phyloP scores from a whole-genome alignment of 2,888 invertebrate genomes.

The Minunthozetes semirufus region DNA sequence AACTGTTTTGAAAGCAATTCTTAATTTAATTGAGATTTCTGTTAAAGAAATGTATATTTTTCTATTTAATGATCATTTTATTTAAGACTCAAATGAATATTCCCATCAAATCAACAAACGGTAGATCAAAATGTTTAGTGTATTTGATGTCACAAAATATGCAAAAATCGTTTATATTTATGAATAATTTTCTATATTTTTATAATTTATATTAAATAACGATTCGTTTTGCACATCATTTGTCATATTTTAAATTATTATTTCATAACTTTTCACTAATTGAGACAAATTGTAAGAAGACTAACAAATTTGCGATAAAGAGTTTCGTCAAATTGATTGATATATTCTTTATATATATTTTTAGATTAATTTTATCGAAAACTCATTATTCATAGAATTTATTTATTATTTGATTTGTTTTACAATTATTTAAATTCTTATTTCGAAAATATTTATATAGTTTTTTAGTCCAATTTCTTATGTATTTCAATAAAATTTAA shows the following conservation, averaged over 20 bases:
- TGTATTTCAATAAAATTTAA: not conserved
- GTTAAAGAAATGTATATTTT: not conserved
- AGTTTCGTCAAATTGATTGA: not conserved
- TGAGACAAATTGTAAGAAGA: not conserved
- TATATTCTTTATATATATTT: not conserved
- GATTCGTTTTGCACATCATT: not conserved
- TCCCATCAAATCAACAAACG: no score
- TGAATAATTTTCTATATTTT: conserved; percentile 13
- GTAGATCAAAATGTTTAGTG: no score
- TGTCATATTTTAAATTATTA: conserved; percentile 24
- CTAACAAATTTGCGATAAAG: conserved; percentile 13
- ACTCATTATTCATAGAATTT: not conserved
- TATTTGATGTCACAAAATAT: no score
- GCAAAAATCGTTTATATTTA: not conserved
- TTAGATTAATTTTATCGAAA: not conserved
- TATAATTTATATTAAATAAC: not conserved
- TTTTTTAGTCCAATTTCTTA: not conserved
- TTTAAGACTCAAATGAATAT: no score
- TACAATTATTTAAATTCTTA: not conserved
- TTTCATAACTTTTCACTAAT: conserved; percentile 19
- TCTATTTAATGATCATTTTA: no score
- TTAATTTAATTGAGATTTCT: not conserved
- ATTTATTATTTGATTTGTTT: conserved; percentile 8
- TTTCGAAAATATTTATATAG: not conserved
- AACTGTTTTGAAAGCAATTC: not conserved